phyloP scores from a whole-genome alignment of 1,140 invertebrate genomes.

The Lineus longissimus region DNA sequence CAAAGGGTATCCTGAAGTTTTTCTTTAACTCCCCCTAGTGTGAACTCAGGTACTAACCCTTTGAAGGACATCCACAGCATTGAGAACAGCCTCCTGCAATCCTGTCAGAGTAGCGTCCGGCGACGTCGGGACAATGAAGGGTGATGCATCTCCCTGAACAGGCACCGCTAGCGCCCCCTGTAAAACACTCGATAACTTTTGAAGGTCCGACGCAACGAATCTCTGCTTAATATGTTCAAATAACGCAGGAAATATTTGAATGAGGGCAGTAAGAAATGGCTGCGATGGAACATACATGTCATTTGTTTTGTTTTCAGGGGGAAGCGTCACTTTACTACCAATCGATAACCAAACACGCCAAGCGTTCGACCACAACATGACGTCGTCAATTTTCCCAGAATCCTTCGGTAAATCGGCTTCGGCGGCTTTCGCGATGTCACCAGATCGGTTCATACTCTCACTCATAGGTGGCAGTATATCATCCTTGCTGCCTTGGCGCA shows the following conservation, averaged over 20 bases:
- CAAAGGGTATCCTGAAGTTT: too few species aligned
- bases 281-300: conserved; percentile 81
- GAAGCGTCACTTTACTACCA: conserved; percentile 71
- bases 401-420: conserved; percentile 18
- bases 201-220: conserved; percentile 73
- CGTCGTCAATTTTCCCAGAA: conserved; percentile 33
- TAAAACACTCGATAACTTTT: conserved; percentile 74
- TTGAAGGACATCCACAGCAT: conserved; percentile 74
- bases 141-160: conserved; percentile 75
- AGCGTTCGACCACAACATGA: conserved; percentile 68
- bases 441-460: conserved; percentile 38
- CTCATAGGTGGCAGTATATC: conserved; percentile 30
- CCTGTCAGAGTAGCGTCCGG: conserved; percentile 72
- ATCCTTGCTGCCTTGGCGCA: neutral
- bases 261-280: conserved; percentile 84
- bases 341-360: conserved; percentile 85
- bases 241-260: conserved; percentile 90
- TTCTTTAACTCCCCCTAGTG: too few species aligned
- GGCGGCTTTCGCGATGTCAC: conserved; percentile 11
- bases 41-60: conserved; percentile 59
- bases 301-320: conserved; percentile 56
- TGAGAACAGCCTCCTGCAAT: conserved; percentile 77
- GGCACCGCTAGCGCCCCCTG: conserved; percentile 75
- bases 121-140: conserved; percentile 66
- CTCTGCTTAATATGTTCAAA: conserved; percentile 80